phyloP scores from a whole-genome alignment of 2,113 vertebrate species.

The Cavia porcellus region DNA sequence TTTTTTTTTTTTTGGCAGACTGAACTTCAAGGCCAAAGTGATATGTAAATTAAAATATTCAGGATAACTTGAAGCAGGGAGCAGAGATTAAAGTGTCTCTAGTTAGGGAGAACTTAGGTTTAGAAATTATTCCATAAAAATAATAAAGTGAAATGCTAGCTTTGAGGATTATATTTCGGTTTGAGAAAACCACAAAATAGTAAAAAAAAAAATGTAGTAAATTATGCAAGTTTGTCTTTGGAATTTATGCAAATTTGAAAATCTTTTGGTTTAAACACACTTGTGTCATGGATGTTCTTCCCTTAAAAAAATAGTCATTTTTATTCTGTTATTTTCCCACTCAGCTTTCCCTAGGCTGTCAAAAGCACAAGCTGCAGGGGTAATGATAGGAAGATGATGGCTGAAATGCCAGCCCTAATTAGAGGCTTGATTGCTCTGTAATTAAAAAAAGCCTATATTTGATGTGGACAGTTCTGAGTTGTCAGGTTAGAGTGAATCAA shows the following conservation, averaged over 20 bases:
- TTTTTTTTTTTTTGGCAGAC: neutral
- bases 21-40: neutral
- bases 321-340: constrained; percentile 15
- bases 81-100: neutral
- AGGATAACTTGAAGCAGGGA: neutral
- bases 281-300: neutral
- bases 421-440: constrained; percentile 70
- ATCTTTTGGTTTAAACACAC: constrained; percentile 8
- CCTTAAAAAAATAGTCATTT: constrained; percentile 50
- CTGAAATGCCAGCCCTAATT: constrained; percentile 73
- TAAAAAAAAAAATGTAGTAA: neutral
- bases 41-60: neutral
- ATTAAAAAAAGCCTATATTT: constrained; percentile 58
- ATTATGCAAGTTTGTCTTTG: constrained; percentile 1
- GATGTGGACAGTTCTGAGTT: constrained; percentile 62
- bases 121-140: neutral
- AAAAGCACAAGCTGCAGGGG: constrained; percentile 35
- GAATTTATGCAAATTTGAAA: neutral
- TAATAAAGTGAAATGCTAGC: neutral
- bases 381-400: constrained; percentile 57
- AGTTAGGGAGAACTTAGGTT: neutral
- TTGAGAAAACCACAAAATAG: neutral
- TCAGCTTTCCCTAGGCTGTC: constrained; percentile 34
- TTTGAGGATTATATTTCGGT: neutral
- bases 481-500: constrained; percentile 79